Conservation (phyloP, 2,888 invertebrate species). For the Biston stratarius region DNA sequence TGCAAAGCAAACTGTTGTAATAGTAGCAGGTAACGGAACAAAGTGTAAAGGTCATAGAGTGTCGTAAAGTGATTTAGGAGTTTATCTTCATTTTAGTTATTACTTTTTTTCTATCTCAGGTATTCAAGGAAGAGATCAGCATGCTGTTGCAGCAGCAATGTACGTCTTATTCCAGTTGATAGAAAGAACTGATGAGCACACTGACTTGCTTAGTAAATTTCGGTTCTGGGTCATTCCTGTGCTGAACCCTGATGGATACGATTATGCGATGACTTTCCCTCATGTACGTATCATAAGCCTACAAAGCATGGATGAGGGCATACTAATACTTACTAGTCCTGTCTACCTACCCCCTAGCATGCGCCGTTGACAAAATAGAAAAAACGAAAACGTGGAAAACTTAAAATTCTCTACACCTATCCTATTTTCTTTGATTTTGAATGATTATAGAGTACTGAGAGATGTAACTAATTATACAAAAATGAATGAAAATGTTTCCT, state of each 20-base stretch:
- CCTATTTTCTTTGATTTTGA: too few species aligned
- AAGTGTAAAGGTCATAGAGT: too few species aligned
- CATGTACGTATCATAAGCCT: conserved; percentile 58
- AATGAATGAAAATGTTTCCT: too few species aligned
- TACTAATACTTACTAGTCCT: too few species aligned
- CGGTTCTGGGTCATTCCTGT: conserved; percentile 81
- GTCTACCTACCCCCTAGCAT: too few species aligned
- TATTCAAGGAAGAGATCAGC: conserved; percentile 79
- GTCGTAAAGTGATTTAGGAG: not conserved
- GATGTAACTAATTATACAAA: too few species aligned
- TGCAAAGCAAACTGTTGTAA: conserved; percentile 77
- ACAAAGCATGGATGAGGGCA: not conserved
- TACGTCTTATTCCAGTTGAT: conserved; percentile 76
- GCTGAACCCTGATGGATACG: conserved; percentile 81
- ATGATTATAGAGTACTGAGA: too few species aligned
- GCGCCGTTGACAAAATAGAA: too few species aligned
- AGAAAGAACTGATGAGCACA: conserved; percentile 69
- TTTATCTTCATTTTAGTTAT: conserved; percentile 2
- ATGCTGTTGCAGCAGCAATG: conserved; percentile 78
- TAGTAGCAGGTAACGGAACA: conserved; percentile 69
- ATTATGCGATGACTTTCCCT: conserved; percentile 80
- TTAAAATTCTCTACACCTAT: too few species aligned
- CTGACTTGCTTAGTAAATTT: conserved; percentile 70
- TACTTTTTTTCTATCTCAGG: conserved; percentile 53
- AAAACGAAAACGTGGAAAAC: too few species aligned